These are phyloP conservation scores for Drymodes brunneopygia DNA, from an alignment of 2,113 vertebrate genomes.

Conservation along the genomic window DNA sequence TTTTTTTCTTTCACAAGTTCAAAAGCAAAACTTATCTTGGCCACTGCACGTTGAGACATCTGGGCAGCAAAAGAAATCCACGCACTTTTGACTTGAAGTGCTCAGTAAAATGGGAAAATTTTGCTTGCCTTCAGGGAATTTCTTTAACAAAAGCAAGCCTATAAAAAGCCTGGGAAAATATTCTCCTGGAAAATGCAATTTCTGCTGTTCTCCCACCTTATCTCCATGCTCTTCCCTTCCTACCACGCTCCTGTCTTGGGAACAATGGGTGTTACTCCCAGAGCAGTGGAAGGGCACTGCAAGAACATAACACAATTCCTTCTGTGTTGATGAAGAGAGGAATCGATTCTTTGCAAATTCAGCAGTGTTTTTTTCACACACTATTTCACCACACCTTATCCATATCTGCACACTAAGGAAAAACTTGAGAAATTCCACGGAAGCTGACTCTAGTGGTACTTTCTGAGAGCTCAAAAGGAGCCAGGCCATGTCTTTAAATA, in stretches of 20 bases:
- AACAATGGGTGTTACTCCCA: not conserved
- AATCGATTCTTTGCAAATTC: not conserved
- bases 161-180: not conserved
- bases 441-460: not conserved
- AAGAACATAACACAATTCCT: not conserved
- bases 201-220: not conserved
- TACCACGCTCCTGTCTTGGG: not conserved
- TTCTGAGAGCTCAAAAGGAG: not conserved
- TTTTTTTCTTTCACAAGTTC: not conserved
- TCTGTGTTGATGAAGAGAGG: not conserved
- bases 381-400: not conserved
- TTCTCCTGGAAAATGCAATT: not conserved
- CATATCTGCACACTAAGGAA: not conserved
- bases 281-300: not conserved
- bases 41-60: not conserved
- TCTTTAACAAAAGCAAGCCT: not conserved
- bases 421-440: not conserved
- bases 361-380: not conserved
- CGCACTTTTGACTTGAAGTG: not conserved
- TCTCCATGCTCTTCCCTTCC: not conserved
- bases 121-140: conserved; percentile 31
- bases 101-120: conserved; percentile 9
- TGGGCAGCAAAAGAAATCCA: conserved; percentile 20
- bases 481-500: not conserved
- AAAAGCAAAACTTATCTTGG: conserved; percentile 16